phyloP scores from a whole-genome alignment of 2,797 vertebrate species.

The Sylvilagus floridanus region DNA sequence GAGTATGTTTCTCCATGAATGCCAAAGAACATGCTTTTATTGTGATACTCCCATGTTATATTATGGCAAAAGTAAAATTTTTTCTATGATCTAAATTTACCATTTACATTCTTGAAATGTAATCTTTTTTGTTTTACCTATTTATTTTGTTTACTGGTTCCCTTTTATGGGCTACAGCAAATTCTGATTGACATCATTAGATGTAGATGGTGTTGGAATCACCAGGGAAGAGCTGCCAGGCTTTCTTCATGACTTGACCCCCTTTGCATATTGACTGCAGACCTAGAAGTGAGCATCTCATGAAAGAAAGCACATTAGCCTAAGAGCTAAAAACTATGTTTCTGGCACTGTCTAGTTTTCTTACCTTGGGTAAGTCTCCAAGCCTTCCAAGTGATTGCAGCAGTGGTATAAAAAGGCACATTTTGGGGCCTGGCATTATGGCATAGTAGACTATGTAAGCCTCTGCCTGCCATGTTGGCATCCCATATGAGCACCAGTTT shows the following conservation, averaged over 20 bases:
- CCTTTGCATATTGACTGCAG: neutral
- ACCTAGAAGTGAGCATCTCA: neutral
- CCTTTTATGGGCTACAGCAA: neutral
- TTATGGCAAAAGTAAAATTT: neutral
- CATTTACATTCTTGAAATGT: neutral
- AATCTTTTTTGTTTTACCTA: neutral
- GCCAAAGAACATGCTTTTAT: neutral
- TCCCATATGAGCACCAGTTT: too few species aligned
- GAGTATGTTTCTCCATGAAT: neutral
- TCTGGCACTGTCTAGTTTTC: neutral
- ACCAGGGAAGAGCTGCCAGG: neutral
- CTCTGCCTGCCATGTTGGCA: too few species aligned
- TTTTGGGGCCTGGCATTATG: neutral
- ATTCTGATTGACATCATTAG: neutral
- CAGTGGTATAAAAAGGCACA: neutral
- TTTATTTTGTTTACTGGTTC: neutral
- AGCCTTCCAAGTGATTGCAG: neutral
- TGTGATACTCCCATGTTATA: neutral
- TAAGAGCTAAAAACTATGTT: neutral
- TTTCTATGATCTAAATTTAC: constrained; percentile 9
- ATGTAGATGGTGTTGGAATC: neutral
- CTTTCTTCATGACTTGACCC: neutral
- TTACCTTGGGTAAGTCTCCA: neutral
- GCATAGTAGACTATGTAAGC: too few species aligned
- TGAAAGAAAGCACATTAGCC: neutral